Base-by-base conservation (phyloP, 1,140 invertebrate genomes). In the Tachypleus tridentatus region DNA sequence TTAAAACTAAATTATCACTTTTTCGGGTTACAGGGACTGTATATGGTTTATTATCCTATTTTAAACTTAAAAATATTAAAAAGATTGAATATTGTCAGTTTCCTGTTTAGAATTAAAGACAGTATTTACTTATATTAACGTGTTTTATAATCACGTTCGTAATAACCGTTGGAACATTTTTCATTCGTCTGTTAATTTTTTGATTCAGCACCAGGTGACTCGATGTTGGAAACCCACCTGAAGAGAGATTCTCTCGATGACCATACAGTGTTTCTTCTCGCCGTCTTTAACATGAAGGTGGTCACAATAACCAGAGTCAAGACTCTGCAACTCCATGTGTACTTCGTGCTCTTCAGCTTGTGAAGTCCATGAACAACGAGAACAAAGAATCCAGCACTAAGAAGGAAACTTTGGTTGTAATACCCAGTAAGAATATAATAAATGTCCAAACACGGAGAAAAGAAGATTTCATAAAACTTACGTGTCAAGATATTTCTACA, bases 261-360 rank as follows among this genome's bases (percentile, higher is more conserved):
- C 89, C 89, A 93, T 72, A 89, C 88, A 57, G 80, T 76, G 73
- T 92, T 92, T 65, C 88, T 79, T 49, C 82, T 74, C 64, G 85
- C 76, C 0, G 87, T 89, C 73, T 85, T 82, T 56, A 82, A 80
- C 59, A 82, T 82, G 66, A 85, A 82, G 4, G 81, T 75, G 4
- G 83, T 74, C 3, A 88, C 75, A 68, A 74, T 63, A 57, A 66
- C 65, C 59, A 69, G 61, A 49, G 70, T 70, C 29, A 73, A 85
- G 83, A 58, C 82, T 77, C 57, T 84, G 83, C 73, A 84, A 83
- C 10, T 82, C 82, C 47, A 85, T 79, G 51, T 86, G 74, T 57
- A 87, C 75, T 51, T 84, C 81, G 73, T 78, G 3, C 80, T 80
- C 47, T 51, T 52, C 60, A 73, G 63, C 52, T 61, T 70, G 56